Evolutionary conservation across 2,888 invertebrate genomes (phyloP).

Genomic region (Heliconius ethilla): DNA sequence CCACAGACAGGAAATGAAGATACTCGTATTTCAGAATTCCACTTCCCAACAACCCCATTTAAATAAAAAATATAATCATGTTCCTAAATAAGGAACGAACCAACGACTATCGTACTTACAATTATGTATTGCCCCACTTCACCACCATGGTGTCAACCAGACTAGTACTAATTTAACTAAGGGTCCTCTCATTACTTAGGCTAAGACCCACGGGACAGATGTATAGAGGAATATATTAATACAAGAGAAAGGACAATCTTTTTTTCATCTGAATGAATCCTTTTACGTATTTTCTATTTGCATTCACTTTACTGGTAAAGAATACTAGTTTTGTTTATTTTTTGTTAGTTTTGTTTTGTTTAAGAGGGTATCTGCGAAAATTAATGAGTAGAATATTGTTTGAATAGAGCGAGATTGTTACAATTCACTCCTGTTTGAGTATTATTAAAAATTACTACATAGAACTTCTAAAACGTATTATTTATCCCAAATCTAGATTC

Average conservation of each 20-base stretch:
- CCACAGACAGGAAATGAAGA: too few species aligned
- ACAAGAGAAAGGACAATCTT: conserved; percentile 1
- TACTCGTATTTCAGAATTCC: too few species aligned
- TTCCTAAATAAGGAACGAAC: neutral
- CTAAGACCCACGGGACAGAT: conserved; percentile 6
- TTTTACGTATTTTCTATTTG: neutral
- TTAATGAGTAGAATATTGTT: too few species aligned
- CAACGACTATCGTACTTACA: neutral
- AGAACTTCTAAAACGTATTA: too few species aligned
- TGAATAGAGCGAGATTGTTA: too few species aligned
- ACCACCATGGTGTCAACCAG: neutral
- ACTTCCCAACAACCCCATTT: too few species aligned
- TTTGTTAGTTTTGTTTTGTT: neutral
- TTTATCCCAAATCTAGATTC: too few species aligned
- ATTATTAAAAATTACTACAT: too few species aligned
- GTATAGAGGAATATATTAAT: conserved; percentile 8
- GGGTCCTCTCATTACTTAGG: conserved; percentile 7
- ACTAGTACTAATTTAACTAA: too few species aligned
- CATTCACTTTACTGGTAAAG: neutral
- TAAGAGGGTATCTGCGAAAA: neutral
- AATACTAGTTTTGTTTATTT: conserved; percentile 2
- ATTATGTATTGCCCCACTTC: neutral
- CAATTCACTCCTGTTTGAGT: too few species aligned
- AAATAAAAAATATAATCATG: neutral
- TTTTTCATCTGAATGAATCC: conserved; percentile 8